A percentile compares a stretch with the other conserved stretches of the same genome.
phyloP scores from a whole-genome alignment of 2,888 invertebrate genomes.

The Adelognathus sp. region DNA sequence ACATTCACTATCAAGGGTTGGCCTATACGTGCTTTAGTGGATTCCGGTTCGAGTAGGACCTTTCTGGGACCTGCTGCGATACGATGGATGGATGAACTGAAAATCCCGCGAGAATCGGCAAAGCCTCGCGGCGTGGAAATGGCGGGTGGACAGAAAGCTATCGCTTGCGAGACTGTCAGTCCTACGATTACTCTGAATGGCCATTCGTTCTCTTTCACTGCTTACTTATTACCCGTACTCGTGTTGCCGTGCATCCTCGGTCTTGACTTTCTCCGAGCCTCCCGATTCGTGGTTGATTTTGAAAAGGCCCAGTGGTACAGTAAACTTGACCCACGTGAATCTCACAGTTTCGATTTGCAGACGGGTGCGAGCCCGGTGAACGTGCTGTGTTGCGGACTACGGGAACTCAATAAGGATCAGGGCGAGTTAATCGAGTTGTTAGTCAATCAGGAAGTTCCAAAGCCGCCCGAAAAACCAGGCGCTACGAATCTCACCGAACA shows the following conservation, averaged over 20 bases:
- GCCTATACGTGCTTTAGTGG: neutral
- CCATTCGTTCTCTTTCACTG: neutral
- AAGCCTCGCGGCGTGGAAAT: neutral
- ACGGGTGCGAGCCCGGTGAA: too few relatives aligned
- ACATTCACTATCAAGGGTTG: neutral
- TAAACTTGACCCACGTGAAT: neutral
- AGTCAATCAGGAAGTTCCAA: neutral
- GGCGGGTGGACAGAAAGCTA: neutral
- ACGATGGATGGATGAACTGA: neutral
- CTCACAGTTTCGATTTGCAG: too few relatives aligned
- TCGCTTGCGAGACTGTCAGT: neutral
- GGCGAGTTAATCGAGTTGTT: neutral
- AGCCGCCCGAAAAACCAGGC: neutral
- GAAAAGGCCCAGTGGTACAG: slow-evolving; percentile 10
- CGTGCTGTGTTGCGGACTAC: neutral
- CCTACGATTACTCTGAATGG: neutral
- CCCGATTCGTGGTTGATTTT: slow-evolving; percentile 16
- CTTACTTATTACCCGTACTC: neutral
- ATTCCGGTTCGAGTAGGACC: neutral
- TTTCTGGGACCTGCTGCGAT: neutral
- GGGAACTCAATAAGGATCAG: neutral
- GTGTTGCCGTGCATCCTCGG: slow-evolving; percentile 6
- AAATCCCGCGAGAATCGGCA: neutral
- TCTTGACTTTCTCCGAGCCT: neutral
- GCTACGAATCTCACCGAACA: neutral